Evolutionary conservation across 2,113 vertebrate species (phyloP).

Genomic region (Chloebia gouldiae): DNA sequence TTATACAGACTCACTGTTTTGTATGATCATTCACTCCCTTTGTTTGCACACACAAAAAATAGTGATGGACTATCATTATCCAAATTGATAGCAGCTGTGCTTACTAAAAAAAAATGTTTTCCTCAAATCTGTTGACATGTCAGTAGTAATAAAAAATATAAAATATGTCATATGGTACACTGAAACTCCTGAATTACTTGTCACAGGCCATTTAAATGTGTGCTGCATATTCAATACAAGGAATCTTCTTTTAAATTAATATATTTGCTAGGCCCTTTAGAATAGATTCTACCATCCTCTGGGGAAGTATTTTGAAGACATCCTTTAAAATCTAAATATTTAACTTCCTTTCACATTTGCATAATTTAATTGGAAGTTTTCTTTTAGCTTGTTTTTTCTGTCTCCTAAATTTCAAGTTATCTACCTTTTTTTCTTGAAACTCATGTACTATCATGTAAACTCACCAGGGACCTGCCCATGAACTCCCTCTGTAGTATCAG

Average conservation of each 20-base stretch:
- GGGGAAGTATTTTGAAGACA: constrained; percentile 8
- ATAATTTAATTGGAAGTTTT: background rate
- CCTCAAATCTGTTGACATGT: constrained; percentile 69
- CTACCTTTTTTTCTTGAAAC: background rate
- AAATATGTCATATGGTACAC: constrained; percentile 31
- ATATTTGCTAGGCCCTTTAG: background rate
- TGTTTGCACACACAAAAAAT: constrained; percentile 64
- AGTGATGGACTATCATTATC: constrained; percentile 74
- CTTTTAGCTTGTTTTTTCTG: background rate
- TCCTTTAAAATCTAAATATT: constrained; percentile 49
- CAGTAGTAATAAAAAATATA: constrained; percentile 56
- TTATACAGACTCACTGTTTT: constrained; percentile 47
- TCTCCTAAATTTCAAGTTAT: background rate
- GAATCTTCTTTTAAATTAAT: constrained; percentile 23
- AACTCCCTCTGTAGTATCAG: background rate
- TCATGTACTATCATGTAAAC: background rate
- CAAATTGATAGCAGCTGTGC: constrained; percentile 80
- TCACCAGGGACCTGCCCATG: background rate
- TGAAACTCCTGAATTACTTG: constrained; percentile 49
- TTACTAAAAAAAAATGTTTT: constrained; percentile 67
- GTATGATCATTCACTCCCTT: constrained; percentile 37
- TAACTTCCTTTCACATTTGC: background rate
- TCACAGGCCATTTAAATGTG: constrained; percentile 42
- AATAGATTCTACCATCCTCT: background rate
- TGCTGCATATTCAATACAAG: constrained; percentile 4